Base-by-base conservation (phyloP, 2,113 vertebrate species). In the Urocitellus parryii region DNA sequence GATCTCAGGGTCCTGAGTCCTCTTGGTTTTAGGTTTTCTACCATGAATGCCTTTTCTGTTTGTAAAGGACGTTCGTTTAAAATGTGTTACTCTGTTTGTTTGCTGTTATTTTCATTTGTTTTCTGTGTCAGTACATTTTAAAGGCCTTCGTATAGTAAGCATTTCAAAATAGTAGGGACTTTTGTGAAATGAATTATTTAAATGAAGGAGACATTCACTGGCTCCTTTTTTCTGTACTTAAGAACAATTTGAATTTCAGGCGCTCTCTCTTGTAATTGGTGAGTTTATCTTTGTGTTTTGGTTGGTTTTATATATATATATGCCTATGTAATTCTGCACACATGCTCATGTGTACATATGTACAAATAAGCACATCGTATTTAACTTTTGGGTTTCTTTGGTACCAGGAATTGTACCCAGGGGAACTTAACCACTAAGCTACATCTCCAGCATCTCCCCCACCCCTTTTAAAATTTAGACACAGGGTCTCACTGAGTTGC, bases 81-180 rank as follows among this genome's bases (percentile, higher is more conserved):
- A 84, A 20, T 63, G 1, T 22, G 37, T 90, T 39, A 27, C 61
- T 78, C 94, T 87, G 45, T 51, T 67, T 89, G 65, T 5, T n/a
- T 92, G 32, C 56, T 88, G 11, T 61, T 80, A 17, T 53, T 84
- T 61, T 77, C 73, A 79, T 86, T 78, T 11, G 22, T 80, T 88
- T 80, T 91, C 25, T 67, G 17, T 56, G 42, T 82, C 48, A 58
- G 74, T 89, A 32, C 89, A 61, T 78, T 81, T 94, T 77, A 61
- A 94, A 81, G 73, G 27, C 73, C 72, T 82, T 90, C 89, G 20
- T 24, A 18, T 85, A 73, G 24, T 72, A 42, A 91, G 20, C 0
- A 8, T 90, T 92, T 73, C 42, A 34, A 87, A 95, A 85, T 83
- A 58, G n/a, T 73, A 65, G 37, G 27, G 76, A 65, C 92, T 94